Percentiles rank a stretch among this genome's conserved stretches.
phyloP scores from a whole-genome alignment of 1,140 invertebrate genomes.

The Trachymyrmex septentrionalis region DNA sequence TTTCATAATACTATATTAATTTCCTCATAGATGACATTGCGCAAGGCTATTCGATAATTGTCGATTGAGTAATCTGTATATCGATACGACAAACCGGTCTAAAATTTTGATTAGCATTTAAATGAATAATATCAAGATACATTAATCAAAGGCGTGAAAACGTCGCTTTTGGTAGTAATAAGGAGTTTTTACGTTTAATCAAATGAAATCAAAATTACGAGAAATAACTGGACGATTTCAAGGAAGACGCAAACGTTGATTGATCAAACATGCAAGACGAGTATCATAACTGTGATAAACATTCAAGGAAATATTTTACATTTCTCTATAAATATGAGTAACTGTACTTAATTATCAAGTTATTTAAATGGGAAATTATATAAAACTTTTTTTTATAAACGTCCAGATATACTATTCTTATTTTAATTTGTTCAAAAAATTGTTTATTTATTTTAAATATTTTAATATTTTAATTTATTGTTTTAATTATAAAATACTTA shows the following conservation, averaged over 20 bases:
- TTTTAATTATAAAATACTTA: not conserved
- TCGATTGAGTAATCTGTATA: conserved; percentile 26
- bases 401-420: not conserved
- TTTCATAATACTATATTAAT: not conserved
- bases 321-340: not conserved
- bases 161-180: not conserved
- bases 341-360: too few relatives aligned
- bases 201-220: not conserved
- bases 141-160: conserved; percentile 15
- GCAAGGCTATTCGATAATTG: not conserved
- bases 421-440: too few relatives aligned
- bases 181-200: not conserved
- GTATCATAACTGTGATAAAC: not conserved
- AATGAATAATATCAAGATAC: not conserved
- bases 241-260: not conserved
- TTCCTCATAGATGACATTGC: conserved; percentile 2
- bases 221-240: not conserved
- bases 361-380: too few relatives aligned
- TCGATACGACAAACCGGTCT: conserved; percentile 1
- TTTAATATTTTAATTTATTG: not conserved
- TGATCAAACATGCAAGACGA: not conserved
- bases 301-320: not conserved
- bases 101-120: conserved; percentile 39
- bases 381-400: too few relatives aligned
- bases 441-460: too few relatives aligned